Evolutionary conservation across 2,888 invertebrate species (phyloP).

Genomic region (Ophion costatus): DNA sequence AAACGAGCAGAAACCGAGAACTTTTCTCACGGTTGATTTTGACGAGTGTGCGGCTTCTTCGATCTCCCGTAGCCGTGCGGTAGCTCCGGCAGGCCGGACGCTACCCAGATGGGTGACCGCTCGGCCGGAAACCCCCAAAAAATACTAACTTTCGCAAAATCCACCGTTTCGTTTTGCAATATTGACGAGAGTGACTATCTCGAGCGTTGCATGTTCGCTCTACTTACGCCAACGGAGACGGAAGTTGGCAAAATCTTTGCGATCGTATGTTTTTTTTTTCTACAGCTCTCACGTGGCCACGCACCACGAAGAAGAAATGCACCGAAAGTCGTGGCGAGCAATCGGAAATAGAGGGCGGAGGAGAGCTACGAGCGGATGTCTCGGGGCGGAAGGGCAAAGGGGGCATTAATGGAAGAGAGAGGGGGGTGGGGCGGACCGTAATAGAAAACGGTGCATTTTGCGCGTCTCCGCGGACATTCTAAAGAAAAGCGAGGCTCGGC

Average conservation of each 20-base stretch:
- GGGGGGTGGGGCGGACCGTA: constrained; percentile 25
- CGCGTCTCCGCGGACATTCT: constrained; percentile 66
- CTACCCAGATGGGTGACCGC: not conserved
- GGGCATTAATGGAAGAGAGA: not conserved
- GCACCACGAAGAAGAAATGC: constrained; percentile 46
- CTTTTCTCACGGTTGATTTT: constrained; percentile 9
- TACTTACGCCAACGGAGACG: constrained; percentile 61
- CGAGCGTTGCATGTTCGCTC: constrained; percentile 61
- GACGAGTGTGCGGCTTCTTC: not conserved
- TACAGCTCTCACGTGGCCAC: constrained; percentile 29
- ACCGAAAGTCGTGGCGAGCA: not conserved
- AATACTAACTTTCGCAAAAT: not conserved
- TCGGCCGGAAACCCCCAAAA: not conserved
- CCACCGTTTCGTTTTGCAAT: too few relatives aligned
- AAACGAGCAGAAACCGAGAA: not conserved
- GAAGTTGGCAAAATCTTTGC: constrained; percentile 48
- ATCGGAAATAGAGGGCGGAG: not conserved
- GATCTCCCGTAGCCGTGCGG: not conserved
- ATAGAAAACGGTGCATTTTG: constrained; percentile 60
- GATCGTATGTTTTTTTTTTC: constrained; percentile 40
- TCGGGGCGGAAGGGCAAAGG: not conserved
- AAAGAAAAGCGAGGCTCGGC: constrained; percentile 75
- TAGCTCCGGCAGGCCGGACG: too few relatives aligned
- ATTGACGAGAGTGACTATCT: not conserved
- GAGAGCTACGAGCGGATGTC: not conserved